These are phyloP conservation scores for Campylomormyrus tamandua DNA, from an alignment of 2,113 vertebrate genomes.

Conservation along the genomic window DNA sequence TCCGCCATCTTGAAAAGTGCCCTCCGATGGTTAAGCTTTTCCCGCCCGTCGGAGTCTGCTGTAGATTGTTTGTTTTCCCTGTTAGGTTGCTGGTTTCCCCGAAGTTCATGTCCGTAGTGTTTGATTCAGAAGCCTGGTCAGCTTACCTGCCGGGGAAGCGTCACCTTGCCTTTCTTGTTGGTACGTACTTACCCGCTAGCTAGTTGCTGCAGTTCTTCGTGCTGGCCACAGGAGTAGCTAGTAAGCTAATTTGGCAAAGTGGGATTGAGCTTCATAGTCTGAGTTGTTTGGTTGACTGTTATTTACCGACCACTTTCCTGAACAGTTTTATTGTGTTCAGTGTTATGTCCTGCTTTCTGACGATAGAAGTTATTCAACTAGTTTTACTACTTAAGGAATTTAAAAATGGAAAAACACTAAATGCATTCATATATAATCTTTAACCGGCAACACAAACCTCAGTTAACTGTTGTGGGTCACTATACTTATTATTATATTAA, in stretches of 20 bases:
- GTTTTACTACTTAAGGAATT: not conserved
- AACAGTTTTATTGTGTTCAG: not conserved
- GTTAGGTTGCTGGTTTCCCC: constrained; percentile 7
- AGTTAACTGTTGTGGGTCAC: not conserved
- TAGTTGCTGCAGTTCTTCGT: constrained; percentile 43
- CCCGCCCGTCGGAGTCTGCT: constrained; percentile 58
- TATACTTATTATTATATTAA: not conserved
- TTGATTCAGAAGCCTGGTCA: constrained; percentile 37
- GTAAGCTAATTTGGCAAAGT: constrained; percentile 12
- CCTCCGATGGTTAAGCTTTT: constrained; percentile 54
- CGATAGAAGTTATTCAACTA: not conserved
- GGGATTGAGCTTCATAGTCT: not conserved
- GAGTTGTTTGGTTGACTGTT: not conserved
- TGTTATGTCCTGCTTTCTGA: not conserved
- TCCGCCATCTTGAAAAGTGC: constrained; percentile 71
- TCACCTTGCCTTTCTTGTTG: constrained; percentile 46
- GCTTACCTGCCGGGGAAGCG: constrained; percentile 49
- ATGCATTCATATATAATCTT: not conserved
- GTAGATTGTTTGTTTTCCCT: constrained; percentile 49
- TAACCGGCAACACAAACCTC: not conserved
- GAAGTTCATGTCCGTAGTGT: constrained; percentile 26
- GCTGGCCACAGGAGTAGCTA: constrained; percentile 39
- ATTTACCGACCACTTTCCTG: not conserved
- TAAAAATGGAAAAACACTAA: not conserved
- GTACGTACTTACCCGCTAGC: constrained; percentile 50